Evolutionary conservation across 2,113 vertebrate genomes (phyloP).

Genomic region (Anhinga rufa): DNA sequence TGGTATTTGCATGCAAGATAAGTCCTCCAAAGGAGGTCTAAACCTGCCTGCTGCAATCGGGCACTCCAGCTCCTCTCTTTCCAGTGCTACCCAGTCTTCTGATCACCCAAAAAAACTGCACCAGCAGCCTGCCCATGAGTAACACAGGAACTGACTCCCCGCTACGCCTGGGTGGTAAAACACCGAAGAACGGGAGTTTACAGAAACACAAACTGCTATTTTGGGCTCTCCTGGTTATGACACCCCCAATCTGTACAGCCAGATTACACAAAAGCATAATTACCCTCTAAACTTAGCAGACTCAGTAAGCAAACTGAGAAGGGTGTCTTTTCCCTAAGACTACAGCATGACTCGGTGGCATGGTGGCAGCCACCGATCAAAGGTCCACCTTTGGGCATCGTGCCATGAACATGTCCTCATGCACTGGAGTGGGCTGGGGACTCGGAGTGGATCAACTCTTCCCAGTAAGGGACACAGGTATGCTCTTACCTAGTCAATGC

Average conservation of each 20-base stretch:
- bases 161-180: fast-evolving
- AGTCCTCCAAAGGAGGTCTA: not conserved
- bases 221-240: not conserved
- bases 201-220: not conserved
- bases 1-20: not conserved
- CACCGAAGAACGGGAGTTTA: not conserved
- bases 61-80: not conserved
- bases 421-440: fast-evolving
- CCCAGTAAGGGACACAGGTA: not conserved
- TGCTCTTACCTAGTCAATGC: not conserved
- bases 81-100: not conserved
- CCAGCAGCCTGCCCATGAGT: not conserved
- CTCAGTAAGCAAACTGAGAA: not conserved
- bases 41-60: not conserved
- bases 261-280: not conserved
- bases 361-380: not conserved
- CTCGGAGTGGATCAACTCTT: fast-evolving
- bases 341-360: not conserved
- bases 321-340: not conserved
- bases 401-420: fast-evolving
- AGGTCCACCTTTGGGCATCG: not conserved
- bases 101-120: not conserved
- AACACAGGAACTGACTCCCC: not conserved
- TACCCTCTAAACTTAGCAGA: not conserved
- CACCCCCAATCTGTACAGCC: fast-evolving